Base-by-base conservation (phyloP, 2,888 invertebrate species). In the Oeneis ivallda region DNA sequence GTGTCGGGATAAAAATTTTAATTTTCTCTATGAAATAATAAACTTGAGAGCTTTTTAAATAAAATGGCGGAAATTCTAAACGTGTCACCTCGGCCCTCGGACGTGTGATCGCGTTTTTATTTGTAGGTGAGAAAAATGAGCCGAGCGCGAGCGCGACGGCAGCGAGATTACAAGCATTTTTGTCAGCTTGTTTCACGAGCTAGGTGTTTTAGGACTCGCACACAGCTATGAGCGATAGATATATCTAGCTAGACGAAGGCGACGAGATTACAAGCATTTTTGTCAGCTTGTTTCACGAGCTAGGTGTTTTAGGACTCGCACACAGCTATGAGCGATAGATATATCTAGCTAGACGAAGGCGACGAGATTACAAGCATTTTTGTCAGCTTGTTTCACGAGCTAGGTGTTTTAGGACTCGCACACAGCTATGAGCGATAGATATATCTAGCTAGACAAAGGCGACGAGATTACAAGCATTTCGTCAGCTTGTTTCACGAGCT, bases 41-140 rank as follows among this genome's bases (percentile, higher is more conserved):
- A 57, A 57, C 41, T 41, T 19, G 13, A n/a, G 17, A 41, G 57
- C 10, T 58, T 58, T 45, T 47, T 57, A 17, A 11, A n/a, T 26
- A 39, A 19, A 19, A 26, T 19, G 6, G 26, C 15, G 41, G 15
- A 41, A 50, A 62, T 47, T 61, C 19, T 19, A 34, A 43, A 57
- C 63, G 61, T 64, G 70, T 67, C 69, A 68, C 66, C 39, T 58
- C 39, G 54, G 49, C 62, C 62, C 60, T 66, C 64, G 60, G 67
- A 69, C 67, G 69, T 68, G 73, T 69, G 66, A 71, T 70, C 69
- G 69, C 64, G 66, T 61, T 71, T 68, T 73, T 72, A 67, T 64
- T 65, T 66, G 49, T 49, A 65, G 67, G 69, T 66, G 68, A 68
- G 67, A 68, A 67, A 68, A 70, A 70, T 69, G 71, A 68, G 68